Base-by-base conservation (phyloP, 1,140 invertebrate genomes). In the Papilio xuthus region DNA sequence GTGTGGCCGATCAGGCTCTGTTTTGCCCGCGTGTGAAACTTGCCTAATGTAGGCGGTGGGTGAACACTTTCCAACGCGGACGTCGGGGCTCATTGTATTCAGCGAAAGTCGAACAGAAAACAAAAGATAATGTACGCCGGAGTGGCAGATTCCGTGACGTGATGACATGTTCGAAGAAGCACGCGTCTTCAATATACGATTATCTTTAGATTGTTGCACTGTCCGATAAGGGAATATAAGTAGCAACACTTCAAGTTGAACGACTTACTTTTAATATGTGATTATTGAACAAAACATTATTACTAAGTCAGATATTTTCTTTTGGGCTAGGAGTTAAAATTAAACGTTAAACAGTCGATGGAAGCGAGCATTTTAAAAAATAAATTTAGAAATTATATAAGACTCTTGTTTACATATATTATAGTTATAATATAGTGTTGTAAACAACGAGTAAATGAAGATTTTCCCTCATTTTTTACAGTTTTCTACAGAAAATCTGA, bases 41-140 rank as follows among this genome's bases (percentile, higher is more conserved):
- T 79, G 82, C 56, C n/a, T 86, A 85, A 84, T 86, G 86, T 87
- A 86, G 71, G 85, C 82, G 84, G 83, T 87, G 81, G 82, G 85
- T 83, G 85, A 88, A 84, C 83, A 86, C 89, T 92, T 90, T 91
- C 86, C 86, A 89, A 82, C 82, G 86, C 86, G 83, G 88, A 86
- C 88, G 88, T 88, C 86, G 81, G 79, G 80, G 82, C 74, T 81
- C 85, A 91, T 92, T 93, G 90, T 93, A 77, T 89, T 86, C 82
- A 85, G 85, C 87, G 87, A 92, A 90, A 92, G 89, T 84, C 83
- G 85, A 86, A 87, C 87, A 87, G 86, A 84, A 37, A 87, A 90
- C 85, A 89, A 88, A 90, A 89, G 85, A 83, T 84, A 85, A 83
- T 82, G 86, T 79, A 86, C 78, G 82, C 80, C 67, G 75, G 80